Percentiles rank a stretch among this genome's conserved stretches.
Conservation (phyloP, 2,797 vertebrate species). For the Jordanella pulchra region DNA sequence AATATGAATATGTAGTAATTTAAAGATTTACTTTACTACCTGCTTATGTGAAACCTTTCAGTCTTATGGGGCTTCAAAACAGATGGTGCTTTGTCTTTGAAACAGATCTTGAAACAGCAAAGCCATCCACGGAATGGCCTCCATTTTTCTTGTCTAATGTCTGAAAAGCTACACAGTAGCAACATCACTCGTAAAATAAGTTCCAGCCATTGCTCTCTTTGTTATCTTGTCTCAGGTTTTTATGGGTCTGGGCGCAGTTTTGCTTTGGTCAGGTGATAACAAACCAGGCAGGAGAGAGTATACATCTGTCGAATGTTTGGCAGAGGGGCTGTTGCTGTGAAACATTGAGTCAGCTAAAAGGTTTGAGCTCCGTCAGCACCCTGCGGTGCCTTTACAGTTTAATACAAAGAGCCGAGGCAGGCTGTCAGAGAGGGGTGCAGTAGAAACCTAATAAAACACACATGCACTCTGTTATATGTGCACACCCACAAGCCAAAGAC, state of each 20-base stretch:
- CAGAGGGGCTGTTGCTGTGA: constrained; percentile 58
- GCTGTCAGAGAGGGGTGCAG: constrained; percentile 56
- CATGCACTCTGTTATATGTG: constrained; percentile 25
- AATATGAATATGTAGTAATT: background rate
- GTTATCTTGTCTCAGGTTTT: constrained; percentile 55
- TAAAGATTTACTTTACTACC: background rate
- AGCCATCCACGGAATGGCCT: background rate
- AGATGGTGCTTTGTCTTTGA: background rate
- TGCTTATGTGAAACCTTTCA: background rate
- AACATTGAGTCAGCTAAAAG: constrained; percentile 77
- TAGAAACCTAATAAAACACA: constrained; percentile 46
- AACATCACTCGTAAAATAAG: constrained; percentile 57
- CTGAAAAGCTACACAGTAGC: constrained; percentile 29
- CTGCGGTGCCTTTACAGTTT: constrained; percentile 69
- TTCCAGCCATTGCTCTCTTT: constrained; percentile 28
- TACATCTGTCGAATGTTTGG: constrained; percentile 67
- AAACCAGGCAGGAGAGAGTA: constrained; percentile 53
- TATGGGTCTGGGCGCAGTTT: constrained; percentile 57
- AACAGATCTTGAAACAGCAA: constrained; percentile 2
- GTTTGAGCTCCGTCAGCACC: constrained; percentile 76
- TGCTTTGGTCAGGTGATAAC: constrained; percentile 69
- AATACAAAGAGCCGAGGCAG: constrained; percentile 56
- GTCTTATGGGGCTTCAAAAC: background rate
- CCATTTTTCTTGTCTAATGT: constrained; percentile 27
- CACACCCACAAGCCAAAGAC: background rate